Evolutionary conservation across 1,140 invertebrate species (phyloP), one percentile per base, ranked within the genome.

Genomic region (Argopecten irradians): DNA sequence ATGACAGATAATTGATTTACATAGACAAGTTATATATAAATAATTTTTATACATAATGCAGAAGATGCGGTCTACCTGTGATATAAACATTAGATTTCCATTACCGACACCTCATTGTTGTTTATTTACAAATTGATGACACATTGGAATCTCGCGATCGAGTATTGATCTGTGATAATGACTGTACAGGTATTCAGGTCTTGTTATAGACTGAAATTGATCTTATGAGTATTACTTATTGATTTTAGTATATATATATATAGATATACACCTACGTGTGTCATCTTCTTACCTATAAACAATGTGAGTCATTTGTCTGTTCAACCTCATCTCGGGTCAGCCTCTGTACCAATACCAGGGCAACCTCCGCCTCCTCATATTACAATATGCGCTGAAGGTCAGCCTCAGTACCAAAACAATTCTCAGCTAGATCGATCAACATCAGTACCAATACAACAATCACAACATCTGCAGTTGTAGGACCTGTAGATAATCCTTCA

Each of bases 231-330:
- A 28, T 71, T 71, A 8, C 55, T 71, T 71, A 71, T 71, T 71
- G 55, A 71, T 71, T 71, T 71, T 28, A 46, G 43, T 55, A 19
- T 55, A 55, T 55, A 55, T 55, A 71, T n/a, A 71, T 71, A 71
- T 71, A 71, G n/a, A 71, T 1, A 11, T 71, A 71, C 22, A 28
- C 1, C n/a, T 11, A 71, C 55, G 28, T 71, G 55, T 71, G 55
- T 71, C 55, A 71, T 71, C 55, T n/a, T n/a, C n/a, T 71, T n/a
- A 71, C 55, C 55, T 71, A 28, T 71, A 71, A 71, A 28, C 55
- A 28, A 16, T 28, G 36, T 71, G 55, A 71, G 55, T 71, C 55
- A 71, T 28, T 28, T 71, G 55, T 71, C 22, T 28, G n/a, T 71
- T 28, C 11, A 22, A 5, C 13, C 55, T 28, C 55, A 71, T 28